Evolutionary conservation across 92 coral and sea anemone genomes (phyloP).

Genomic region (Epizoanthus ramosus): DNA sequence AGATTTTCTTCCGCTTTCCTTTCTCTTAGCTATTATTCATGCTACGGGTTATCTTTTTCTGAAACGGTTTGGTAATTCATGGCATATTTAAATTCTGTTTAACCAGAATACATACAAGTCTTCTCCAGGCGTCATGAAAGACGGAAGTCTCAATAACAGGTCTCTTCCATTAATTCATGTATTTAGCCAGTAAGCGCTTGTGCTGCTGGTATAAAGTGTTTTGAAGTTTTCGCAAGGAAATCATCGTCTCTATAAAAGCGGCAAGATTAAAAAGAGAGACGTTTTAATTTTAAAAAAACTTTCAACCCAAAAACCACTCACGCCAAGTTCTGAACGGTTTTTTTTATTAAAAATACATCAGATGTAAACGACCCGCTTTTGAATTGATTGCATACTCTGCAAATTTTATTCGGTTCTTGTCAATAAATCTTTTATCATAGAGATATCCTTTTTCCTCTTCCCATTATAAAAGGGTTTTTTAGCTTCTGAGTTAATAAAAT

Average conservation of each 20-base stretch:
- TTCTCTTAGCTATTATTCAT: neutral
- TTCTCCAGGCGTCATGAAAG: conserved; percentile 32
- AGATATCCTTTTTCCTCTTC: neutral
- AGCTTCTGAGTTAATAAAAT: neutral
- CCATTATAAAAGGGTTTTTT: neutral
- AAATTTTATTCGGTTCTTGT: too few relatives aligned
- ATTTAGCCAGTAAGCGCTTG: neutral
- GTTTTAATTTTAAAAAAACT: conserved; percentile 16
- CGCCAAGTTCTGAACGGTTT: conserved; percentile 2
- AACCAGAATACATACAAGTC: neutral
- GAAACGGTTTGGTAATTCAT: conserved; percentile 23
- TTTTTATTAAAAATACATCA: neutral
- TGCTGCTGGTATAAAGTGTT: conserved; percentile 25
- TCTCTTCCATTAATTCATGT: conserved; percentile 7
- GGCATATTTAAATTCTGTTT: conserved; percentile 37
- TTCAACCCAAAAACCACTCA: conserved; percentile 29
- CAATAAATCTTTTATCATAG: too few relatives aligned
- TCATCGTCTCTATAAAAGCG: conserved; percentile 30
- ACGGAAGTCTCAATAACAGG: conserved; percentile 33
- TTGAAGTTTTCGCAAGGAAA: conserved; percentile 6
- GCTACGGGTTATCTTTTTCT: conserved; percentile 24
- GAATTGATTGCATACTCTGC: neutral
- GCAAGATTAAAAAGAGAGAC: conserved; percentile 31
- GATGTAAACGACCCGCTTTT: neutral
- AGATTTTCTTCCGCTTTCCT: conserved; percentile 11